A percentile compares a stretch with the other conserved stretches of the same genome.
These are phyloP conservation scores for Calyptommatus sinebrachiatus DNA, from an alignment of 2,113 vertebrate species.

Conservation along the genomic window DNA sequence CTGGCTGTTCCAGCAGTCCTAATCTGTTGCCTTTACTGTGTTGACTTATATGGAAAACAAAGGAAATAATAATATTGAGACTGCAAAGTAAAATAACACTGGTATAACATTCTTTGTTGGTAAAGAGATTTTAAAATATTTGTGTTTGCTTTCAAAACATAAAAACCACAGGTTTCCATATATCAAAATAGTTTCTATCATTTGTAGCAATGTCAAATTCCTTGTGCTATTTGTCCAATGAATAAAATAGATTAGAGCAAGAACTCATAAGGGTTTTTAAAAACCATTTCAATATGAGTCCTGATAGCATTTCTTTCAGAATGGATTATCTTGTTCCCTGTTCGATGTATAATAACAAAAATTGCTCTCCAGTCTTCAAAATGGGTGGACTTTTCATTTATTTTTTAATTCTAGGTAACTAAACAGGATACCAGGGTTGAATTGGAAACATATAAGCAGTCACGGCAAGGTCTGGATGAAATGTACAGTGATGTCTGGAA, in stretches of 20 bases:
- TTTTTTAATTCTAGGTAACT: constrained; percentile 77
- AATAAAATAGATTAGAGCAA: background rate
- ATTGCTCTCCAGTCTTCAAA: background rate
- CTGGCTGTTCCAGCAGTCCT: background rate
- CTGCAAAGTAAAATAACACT: too few relatives aligned
- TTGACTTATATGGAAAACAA: background rate
- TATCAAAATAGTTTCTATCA: background rate
- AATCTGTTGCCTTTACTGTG: background rate
- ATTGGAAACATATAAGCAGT: constrained; percentile 95
- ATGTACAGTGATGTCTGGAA: constrained; percentile 98
- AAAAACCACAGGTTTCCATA: background rate
- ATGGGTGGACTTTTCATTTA: background rate
- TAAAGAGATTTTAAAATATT: background rate
- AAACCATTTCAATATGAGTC: background rate
- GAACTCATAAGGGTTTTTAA: background rate
- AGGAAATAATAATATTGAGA: background rate
- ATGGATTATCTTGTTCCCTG: background rate
- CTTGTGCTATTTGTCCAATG: background rate
- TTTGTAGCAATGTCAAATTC: background rate
- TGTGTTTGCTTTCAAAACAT: background rate
- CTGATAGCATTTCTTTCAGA: background rate
- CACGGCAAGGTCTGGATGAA: constrained; percentile 92
- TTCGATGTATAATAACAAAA: background rate
- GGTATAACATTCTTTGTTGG: background rate
- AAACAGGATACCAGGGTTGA: constrained; percentile 93